Evolutionary conservation across 2,888 invertebrate species (phyloP), one percentile per base, ranked within the genome.

Genomic region (Habrosyne pyritoides): DNA sequence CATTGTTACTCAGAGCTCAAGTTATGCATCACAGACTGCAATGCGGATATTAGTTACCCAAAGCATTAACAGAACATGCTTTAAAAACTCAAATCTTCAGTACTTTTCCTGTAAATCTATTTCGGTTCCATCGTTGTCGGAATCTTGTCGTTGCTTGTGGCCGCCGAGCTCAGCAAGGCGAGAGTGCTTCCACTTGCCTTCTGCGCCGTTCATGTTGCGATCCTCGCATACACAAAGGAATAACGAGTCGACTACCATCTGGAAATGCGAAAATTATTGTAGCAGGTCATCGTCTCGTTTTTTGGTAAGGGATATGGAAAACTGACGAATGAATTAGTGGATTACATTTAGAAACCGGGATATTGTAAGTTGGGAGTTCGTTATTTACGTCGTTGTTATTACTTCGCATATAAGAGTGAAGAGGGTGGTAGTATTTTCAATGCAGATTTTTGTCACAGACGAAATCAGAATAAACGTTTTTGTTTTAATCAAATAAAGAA

Each of bases 211-310:
- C 83, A 96, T 94, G 58, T 96, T 96, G 85, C 96, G 96, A 81
- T 98, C 98, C 84, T 98, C 98, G 79, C 98, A 98, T 75, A 98
- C 97, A 83, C 99, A 99, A 62, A 99, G 89, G 86, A 99, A 97
- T 54, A 99, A 91, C 0, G 99, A 98, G 83, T 99, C 98, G 7
- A 99, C 96, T 10, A 98, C 97, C 95, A 98, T 98, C 98, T 98
- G 84, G 10, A 14, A 36, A 52, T 62, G 53, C 22, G 47, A 53
- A 21, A 60, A 50, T 10, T 10, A 26, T 33, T 26, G 47, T 12
- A 21, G 10, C n/a, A n/a, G n/a, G n/a, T n/a, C n/a, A n/a, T n/a
- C n/a, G n/a, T n/a, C n/a, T n/a, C n/a, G n/a, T n/a, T n/a, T n/a
- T n/a, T n/a, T n/a, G n/a, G n/a, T n/a, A n/a, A n/a, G n/a, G n/a